Base-by-base conservation (phyloP, 2,797 vertebrate genomes). In the Melopsittacus undulatus region DNA sequence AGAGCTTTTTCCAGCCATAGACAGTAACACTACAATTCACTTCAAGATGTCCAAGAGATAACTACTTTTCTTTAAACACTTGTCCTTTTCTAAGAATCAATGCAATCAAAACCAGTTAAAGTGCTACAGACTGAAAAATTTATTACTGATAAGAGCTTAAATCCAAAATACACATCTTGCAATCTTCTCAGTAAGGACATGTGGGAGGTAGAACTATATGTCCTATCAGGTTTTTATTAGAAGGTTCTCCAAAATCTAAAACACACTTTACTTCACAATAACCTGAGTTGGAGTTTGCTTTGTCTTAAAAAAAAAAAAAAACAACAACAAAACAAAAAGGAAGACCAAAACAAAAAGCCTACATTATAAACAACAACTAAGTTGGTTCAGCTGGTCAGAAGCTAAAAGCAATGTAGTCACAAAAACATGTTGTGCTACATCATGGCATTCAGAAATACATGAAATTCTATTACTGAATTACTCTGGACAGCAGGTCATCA, bases 211-310 rank as follows among this genome's bases (percentile, higher is more conserved):
- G 45, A 19, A 75, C 17, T 20, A 30, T 27, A 80, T 36, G 52
- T 23, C 4, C 59, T 34, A 72, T 9, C 15, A 68, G 21, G 36
- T 42, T 52, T 81, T 66, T 0, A 0, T 23, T 45, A n/a, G 16
- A 83, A 83, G 13, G 4, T 38, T 59, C 34, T 62, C 34, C 19
- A n/a, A 49, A 70, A 43, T 42, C 17, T 57, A 19, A 16, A 4
- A 16, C 6, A 49, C 7, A 8, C 5, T 62, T 69, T 27, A n/a
- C 5, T 49, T 79, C 27, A 40, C 4, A 67, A 48, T n/a, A 75
- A 81, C 11, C 17, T 45, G 18, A 8, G n/a, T 9, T 69, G 10
- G 1, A 3, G 3, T 57, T 94, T 73, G 6, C 22, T 87, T 42
- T 19, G 10, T 13, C 6, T 36, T 36, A 17, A 59, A 17, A 59